A percentile compares a stretch with the other conserved stretches of the same genome.
phyloP scores from a whole-genome alignment of 2,888 invertebrate genomes.

The Drosophila nigritarsus region DNA sequence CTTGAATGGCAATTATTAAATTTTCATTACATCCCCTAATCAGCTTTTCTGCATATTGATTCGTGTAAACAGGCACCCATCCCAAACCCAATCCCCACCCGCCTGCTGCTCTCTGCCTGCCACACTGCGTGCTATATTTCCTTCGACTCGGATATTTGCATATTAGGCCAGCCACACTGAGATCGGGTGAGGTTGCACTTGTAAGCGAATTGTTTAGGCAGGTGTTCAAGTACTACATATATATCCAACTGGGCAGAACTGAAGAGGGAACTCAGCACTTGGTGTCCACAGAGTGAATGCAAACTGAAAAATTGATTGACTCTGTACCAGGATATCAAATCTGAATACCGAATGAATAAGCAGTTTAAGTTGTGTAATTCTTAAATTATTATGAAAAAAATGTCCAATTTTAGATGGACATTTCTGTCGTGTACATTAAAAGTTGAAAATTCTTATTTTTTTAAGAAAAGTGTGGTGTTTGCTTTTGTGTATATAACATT shows the following conservation, averaged over 20 bases:
- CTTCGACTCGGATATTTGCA: conserved; percentile 33
- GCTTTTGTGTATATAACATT: neutral
- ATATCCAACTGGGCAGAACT: conserved; percentile 22
- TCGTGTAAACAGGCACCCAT: conserved; percentile 60
- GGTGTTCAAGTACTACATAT: conserved; percentile 60
- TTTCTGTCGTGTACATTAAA: neutral
- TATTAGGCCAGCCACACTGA: conserved; percentile 8
- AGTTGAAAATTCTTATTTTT: neutral
- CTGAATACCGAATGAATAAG: neutral
- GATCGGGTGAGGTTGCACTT: conserved; percentile 19
- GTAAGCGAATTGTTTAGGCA: conserved; percentile 52
- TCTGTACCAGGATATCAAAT: neutral
- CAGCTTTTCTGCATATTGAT: conserved; percentile 80
- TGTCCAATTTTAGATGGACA: neutral
- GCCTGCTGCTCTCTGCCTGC: neutral
- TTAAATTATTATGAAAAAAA: neutral
- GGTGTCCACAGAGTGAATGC: neutral
- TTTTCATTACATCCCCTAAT: conserved; percentile 84
- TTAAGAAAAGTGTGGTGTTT: neutral
- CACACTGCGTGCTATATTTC: conserved; percentile 16
- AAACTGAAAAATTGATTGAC: conserved; percentile 3
- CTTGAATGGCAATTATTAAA: conserved; percentile 81
- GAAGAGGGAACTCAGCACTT: neutral
- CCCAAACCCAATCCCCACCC: neutral
- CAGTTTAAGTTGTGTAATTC: neutral